Conservation (phyloP, 2,888 invertebrate genomes). For the Allygus modestus region DNA sequence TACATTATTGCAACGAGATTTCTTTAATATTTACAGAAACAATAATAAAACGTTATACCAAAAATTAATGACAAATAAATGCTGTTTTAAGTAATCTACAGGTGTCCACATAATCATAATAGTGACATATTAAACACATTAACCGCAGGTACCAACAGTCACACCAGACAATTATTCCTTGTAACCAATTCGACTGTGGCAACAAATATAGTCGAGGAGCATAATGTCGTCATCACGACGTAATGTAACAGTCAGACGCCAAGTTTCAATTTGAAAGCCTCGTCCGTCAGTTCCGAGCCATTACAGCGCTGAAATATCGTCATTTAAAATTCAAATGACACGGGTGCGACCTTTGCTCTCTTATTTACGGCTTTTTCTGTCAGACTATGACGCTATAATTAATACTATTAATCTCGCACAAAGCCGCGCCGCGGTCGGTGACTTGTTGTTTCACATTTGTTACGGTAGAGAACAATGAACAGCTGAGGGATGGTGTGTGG, state of each 20-base stretch:
- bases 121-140: too few relatives aligned
- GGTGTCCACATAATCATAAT: too few relatives aligned
- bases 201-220: not conserved
- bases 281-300: constrained; percentile 63
- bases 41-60: too few relatives aligned
- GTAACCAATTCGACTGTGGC: too few relatives aligned
- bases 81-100: too few relatives aligned
- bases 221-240: constrained; percentile 27
- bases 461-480: not conserved
- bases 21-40: too few relatives aligned
- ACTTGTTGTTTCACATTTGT: constrained; percentile 30
- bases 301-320: constrained; percentile 63
- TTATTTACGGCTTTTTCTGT: constrained; percentile 62
- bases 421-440: constrained; percentile 21
- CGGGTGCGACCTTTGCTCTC: constrained; percentile 54
- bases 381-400: constrained; percentile 62
- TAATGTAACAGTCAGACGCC: constrained; percentile 52
- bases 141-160: too few relatives aligned
- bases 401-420: constrained; percentile 62
- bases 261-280: constrained; percentile 61
- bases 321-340: constrained; percentile 64
- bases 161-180: too few relatives aligned
- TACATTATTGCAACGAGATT: too few relatives aligned
- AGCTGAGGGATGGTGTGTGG: not conserved
- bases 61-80: too few relatives aligned